Base-by-base conservation (phyloP, 2,888 invertebrate genomes). In the Cheilosia urbana region DNA sequence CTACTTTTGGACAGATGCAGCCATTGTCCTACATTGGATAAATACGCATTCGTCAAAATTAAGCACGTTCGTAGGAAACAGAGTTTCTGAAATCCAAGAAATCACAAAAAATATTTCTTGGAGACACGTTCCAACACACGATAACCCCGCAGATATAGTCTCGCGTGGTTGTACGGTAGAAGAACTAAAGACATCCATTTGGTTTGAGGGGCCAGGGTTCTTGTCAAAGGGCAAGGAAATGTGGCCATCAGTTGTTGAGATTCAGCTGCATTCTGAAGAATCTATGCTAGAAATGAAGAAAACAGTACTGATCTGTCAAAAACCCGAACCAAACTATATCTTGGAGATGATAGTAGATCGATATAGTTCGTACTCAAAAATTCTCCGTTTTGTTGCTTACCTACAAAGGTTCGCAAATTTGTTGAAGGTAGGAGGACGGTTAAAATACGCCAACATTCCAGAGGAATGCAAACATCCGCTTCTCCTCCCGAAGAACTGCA, bases 51-150 rank as follows among this genome's bases (percentile, higher is more conserved):
- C 80, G 6, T 87, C 87, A 9, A 84, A 77, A 24, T 40, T 80
- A n/a, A 65, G 66, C 6, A 75, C 80, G 30, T 85, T 88, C 42
- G 87, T 87, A 5, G 83, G 72, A 15, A 87, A 87, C 55, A 65
- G 69, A 21, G 60, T 87, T 2, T 47, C 80, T 3, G 69, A 76
- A 45, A 30, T 83, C 4, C 85, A 88, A 49, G 69, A 82, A 24
- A 30, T 27, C 0, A 76, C 81, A 2, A 34, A 45, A 53, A 40
- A 51, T 1, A 47, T 65, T 2, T 3, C n/a, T n/a, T 85, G 83
- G 79, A 76, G 53, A 34, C 76, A 80, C 34, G 79, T 80, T 1
- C 71, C 66, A 27, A 63, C 45, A n/a, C 51, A 62, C 4, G 24
- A 71, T 13, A 85, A 85, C 27, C 82, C 82, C 2, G 84, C 81